Base-by-base conservation (phyloP, 2,797 vertebrate species). In the Cirrhinus molitorella region DNA sequence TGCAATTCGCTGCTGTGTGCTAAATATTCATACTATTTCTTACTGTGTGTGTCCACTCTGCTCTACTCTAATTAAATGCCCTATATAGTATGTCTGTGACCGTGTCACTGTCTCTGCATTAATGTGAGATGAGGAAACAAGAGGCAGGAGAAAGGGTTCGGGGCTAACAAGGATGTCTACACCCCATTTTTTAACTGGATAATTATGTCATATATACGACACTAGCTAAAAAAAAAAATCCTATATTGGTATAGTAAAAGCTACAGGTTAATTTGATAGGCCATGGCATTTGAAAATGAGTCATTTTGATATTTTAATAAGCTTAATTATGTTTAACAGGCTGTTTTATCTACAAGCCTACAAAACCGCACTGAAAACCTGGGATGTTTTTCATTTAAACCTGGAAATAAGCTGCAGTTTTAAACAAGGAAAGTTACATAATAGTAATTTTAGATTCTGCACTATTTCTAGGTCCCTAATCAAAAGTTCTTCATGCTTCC, bases 131-230 rank as follows among this genome's bases (percentile, higher is more conserved):
- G 31, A 53, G 45, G 19, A 12, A 59, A 21, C 0, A 5, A 43
- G 34, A 53, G 13, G 2, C 13, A 49, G 76, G 45, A 65, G 12
- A 70, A 40, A 28, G 47, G 34, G 7, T 25, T 70, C 4, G 31
- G 28, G 45, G 19, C 65, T 12, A 67, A 80, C n/a, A 55, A 37
- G 45, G 63, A 80, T 43, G 78, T 66, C 74, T 78, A 63, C 45
- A 13, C 13, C 25, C 28, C 45, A 11, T 19, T 66, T 51, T 31
- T 37, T 34, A 21, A 53, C 25, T 67, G 3, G 14, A 67, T 53
- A 34, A 51, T 23, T 9, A 17, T 65, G 17, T 66, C 59, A 66
- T 1, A 57, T 28, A 59, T 77, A 47, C 23, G 23, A 11, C 16
- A 72, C 45, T 72, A 19, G 25, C 70, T 31, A 72, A n/a, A 55